phyloP scores from a whole-genome alignment of 2,797 vertebrate species.

The Leptoclinus maculatus region DNA sequence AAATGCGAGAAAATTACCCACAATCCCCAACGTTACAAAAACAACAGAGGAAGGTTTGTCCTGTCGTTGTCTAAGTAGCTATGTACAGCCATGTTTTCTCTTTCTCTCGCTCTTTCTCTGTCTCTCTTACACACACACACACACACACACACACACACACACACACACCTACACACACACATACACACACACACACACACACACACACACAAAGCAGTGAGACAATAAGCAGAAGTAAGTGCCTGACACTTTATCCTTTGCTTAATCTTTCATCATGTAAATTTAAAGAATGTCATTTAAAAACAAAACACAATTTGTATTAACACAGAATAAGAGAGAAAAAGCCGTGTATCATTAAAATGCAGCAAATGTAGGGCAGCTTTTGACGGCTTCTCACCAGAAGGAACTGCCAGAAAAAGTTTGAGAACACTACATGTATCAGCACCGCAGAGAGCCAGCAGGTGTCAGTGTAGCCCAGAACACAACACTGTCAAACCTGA shows the following conservation, averaged over 20 bases:
- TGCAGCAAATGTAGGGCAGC: too few relatives aligned
- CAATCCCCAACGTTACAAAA: not conserved
- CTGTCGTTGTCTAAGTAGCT: not conserved
- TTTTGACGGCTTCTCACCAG: not conserved
- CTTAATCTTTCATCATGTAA: not conserved
- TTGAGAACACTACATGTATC: not conserved
- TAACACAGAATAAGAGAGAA: not conserved
- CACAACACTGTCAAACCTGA: not conserved
- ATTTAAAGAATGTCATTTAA: too few relatives aligned
- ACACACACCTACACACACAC: not conserved
- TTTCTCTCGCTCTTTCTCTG: not conserved
- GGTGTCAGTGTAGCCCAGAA: slow-evolving; percentile 7
- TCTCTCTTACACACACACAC: not conserved
- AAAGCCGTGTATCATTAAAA: too few relatives aligned
- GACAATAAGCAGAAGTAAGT: slow-evolving; percentile 8
- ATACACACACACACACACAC: not conserved
- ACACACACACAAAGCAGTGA: not conserved
- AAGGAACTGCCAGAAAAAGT: not conserved
- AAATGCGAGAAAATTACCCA: not conserved
- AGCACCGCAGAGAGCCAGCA: slow-evolving; percentile 5
- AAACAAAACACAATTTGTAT: not conserved
- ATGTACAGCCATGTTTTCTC: not conserved
- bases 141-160: not conserved
- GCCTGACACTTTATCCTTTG: not conserved
- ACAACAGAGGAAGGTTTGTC: not conserved